Evolutionary conservation across 2,888 invertebrate genomes (phyloP).

Genomic region (Dynastes grantii): DNA sequence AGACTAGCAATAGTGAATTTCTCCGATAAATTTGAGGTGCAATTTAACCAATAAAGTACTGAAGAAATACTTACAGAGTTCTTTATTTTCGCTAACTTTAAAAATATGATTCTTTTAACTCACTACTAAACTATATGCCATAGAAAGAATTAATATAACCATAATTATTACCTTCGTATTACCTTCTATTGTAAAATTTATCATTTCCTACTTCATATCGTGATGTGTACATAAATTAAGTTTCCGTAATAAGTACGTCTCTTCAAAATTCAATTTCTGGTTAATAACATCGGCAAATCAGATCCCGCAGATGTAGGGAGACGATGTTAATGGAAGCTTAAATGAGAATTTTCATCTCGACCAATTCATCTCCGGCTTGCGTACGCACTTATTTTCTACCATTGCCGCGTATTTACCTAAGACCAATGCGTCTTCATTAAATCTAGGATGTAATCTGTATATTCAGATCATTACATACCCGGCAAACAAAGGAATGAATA

Average conservation of each 20-base stretch:
- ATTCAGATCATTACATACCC: not conserved
- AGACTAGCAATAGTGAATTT: too few relatives aligned
- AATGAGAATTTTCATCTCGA: constrained; percentile 44
- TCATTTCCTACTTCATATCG: constrained; percentile 28
- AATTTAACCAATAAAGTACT: too few relatives aligned
- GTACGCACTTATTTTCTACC: constrained; percentile 28
- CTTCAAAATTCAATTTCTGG: constrained; percentile 57
- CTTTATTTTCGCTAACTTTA: too few relatives aligned
- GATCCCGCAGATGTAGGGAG: constrained; percentile 39
- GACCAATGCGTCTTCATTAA: constrained; percentile 17
- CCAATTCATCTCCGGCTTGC: constrained; percentile 41
- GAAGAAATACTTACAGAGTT: too few relatives aligned
- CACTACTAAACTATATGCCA: too few relatives aligned
- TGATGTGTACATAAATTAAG: constrained; percentile 42
- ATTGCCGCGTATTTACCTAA: constrained; percentile 26
- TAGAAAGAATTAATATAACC: too few relatives aligned
- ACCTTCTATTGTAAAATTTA: not conserved
- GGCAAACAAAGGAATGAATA: too few relatives aligned
- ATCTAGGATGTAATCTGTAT: not conserved
- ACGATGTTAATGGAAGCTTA: constrained; percentile 42
- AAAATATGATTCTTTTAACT: too few relatives aligned
- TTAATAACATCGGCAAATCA: constrained; percentile 56
- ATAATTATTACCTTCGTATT: too few relatives aligned
- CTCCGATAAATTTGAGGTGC: too few relatives aligned
- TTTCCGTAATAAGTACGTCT: constrained; percentile 40